phyloP scores from a whole-genome alignment of 2,888 invertebrate species.

The Hanleya hanleyi region DNA sequence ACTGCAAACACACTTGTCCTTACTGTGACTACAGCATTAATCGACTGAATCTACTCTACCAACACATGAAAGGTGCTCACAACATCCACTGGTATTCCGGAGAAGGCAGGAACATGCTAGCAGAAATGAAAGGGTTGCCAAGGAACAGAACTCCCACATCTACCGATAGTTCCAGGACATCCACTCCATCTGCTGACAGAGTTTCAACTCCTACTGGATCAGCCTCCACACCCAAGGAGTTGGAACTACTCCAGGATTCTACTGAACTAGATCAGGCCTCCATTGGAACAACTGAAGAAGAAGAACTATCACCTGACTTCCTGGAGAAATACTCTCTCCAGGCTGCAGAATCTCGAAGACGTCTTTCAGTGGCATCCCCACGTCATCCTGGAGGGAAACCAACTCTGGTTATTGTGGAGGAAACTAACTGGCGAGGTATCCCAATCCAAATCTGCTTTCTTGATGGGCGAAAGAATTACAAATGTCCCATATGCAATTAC shows the following conservation, averaged over 20 bases:
- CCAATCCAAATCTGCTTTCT: constrained; percentile 51
- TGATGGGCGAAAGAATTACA: constrained; percentile 56
- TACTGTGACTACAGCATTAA: constrained; percentile 70
- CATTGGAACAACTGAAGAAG: not conserved
- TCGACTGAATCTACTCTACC: constrained; percentile 59
- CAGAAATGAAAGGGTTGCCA: not conserved
- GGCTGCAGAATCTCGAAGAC: constrained; percentile 33
- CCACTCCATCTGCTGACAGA: constrained; percentile 16
- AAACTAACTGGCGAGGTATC: constrained; percentile 41
- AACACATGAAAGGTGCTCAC: constrained; percentile 67
- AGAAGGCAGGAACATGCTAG: not conserved
- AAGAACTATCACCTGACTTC: not conserved
- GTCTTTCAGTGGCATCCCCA: constrained; percentile 36
- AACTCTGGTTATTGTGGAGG: constrained; percentile 41
- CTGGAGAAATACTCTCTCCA: not conserved
- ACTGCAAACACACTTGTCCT: constrained; percentile 60
- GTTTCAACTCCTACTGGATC: constrained; percentile 29
- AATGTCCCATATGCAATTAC: constrained; percentile 75
- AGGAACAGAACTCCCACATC: not conserved
- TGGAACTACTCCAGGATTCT: not conserved
- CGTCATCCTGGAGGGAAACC: constrained; percentile 74
- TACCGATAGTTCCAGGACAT: constrained; percentile 10
- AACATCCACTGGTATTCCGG: constrained; percentile 44
- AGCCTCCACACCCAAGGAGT: constrained; percentile 78
- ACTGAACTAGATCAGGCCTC: not conserved